phyloP scores from a whole-genome alignment of 2,113 vertebrate genomes.

The Haemorhous mexicanus region DNA sequence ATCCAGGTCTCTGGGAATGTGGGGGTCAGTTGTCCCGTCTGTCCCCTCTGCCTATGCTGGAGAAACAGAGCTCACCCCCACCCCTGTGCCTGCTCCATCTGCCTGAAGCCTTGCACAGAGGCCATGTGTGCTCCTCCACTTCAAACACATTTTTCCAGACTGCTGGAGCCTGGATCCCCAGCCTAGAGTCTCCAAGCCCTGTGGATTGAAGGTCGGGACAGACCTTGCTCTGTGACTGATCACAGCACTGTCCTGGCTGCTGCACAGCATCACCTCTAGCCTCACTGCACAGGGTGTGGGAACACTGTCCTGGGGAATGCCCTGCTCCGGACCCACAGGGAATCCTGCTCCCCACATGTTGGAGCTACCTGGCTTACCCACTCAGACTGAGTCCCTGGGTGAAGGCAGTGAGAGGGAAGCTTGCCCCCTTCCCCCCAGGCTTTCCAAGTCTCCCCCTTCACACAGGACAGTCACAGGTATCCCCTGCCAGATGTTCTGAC shows the following conservation, averaged over 20 bases:
- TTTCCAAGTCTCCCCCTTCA: neutral
- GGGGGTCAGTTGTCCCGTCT: neutral
- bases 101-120: neutral
- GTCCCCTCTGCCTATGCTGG: neutral
- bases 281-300: neutral
- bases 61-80: neutral
- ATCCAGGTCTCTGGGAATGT: neutral
- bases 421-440: neutral
- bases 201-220: neutral
- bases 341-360: accelerated
- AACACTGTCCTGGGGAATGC: neutral
- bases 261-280: neutral
- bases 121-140: neutral
- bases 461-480: neutral
- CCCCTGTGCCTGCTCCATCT: accelerated
- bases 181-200: neutral
- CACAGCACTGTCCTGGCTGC: accelerated
- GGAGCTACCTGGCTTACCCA: neutral
- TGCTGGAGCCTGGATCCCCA: neutral
- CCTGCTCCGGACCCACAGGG: neutral
- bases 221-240: neutral
- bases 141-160: neutral
- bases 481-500: neutral
- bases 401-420: neutral
- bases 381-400: neutral